A percentile compares a stretch with the other conserved stretches of the same genome.
These are phyloP conservation scores for Pogona vitticeps DNA, from an alignment of 2,113 vertebrate species.

Conservation along the genomic window DNA sequence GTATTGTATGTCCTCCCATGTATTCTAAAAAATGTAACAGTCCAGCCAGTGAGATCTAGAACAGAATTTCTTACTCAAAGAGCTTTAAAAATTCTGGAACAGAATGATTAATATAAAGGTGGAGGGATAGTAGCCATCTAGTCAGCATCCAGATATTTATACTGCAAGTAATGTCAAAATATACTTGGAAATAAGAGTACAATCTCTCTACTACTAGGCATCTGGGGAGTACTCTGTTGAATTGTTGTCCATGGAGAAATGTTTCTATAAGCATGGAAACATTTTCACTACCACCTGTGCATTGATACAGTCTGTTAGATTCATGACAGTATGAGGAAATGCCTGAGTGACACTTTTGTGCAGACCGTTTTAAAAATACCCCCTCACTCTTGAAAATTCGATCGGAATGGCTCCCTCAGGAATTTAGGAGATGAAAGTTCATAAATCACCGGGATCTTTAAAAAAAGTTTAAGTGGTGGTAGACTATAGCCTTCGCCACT, in stretches of 20 bases:
- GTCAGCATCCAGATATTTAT: conserved; percentile 65
- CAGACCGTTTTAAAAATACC: conserved; percentile 71
- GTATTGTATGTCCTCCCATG: too few relatives aligned
- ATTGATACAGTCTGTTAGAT: conserved; percentile 73
- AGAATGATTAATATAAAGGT: too few relatives aligned
- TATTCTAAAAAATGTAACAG: too few relatives aligned
- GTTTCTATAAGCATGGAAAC: conserved; percentile 65
- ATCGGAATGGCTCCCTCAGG: conserved; percentile 70
- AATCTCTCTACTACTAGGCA: conserved; percentile 62
- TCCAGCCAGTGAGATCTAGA: too few relatives aligned
- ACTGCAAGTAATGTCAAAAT: conserved; percentile 64
- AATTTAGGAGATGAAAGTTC: conserved; percentile 68
- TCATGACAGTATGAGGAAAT: conserved; percentile 68
- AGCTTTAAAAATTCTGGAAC: not conserved
- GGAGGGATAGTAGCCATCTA: conserved; percentile 46
- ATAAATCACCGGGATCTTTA: conserved; percentile 70
- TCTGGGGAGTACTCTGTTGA: conserved; percentile 53
- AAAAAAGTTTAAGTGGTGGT: conserved; percentile 57
- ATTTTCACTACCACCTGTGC: conserved; percentile 63
- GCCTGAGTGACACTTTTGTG: conserved; percentile 75
- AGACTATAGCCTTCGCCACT: conserved; percentile 39
- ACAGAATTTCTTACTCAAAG: too few relatives aligned
- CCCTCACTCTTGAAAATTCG: conserved; percentile 60
- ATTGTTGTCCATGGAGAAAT: conserved; percentile 64
- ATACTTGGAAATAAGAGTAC: not conserved